Base-by-base conservation (phyloP, 2,797 vertebrate species). In the Mus minutoides region DNA sequence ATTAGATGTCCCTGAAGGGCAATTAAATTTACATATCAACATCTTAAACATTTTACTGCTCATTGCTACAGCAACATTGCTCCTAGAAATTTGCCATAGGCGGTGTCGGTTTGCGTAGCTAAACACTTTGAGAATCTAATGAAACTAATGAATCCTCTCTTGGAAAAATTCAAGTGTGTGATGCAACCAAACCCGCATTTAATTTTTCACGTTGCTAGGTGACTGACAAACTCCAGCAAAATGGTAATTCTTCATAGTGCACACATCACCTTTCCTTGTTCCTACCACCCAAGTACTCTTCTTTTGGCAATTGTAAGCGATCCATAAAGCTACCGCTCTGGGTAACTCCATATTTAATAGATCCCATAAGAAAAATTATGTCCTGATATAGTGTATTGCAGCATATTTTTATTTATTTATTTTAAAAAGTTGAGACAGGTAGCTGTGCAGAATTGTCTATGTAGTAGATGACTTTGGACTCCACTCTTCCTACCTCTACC, bases 41-140 rank as follows among this genome's bases (percentile, higher is more conserved):
- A 73, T 85, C 22, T 52, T 58, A 14, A 73, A 91, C 58, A 22
- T 26, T 0, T 37, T 83, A 46, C 22, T 37, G 79, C 56, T 90
- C 60, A 13, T 92, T 21, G 4, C 40, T 64, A 11, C 21, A 34
- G 14, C 31, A 52, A 52, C 56, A 90, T 49, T 94, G 77, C 54
- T 84, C 69, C 76, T 90, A 78, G 54, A 49, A 95, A 87, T 90
- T 92, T n/a, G 69, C 12, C 54, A 34, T 46, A 56, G 62, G 22
- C 31, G 34, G 0, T 29, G 19, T 69, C 37, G 60, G 58, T 91
- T 94, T 93, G 64, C 52, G 11, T 75, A 54, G 21, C 60, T 52
- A 43, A 94, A 94, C 52, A 24, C n/a, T 86, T 92, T 73, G 86
- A 89, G 64, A 92, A 91, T 94, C 37, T 71, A 37, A 92, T 95